Conservation (phyloP, 2,888 invertebrate genomes). For the Heliconius aoede region DNA sequence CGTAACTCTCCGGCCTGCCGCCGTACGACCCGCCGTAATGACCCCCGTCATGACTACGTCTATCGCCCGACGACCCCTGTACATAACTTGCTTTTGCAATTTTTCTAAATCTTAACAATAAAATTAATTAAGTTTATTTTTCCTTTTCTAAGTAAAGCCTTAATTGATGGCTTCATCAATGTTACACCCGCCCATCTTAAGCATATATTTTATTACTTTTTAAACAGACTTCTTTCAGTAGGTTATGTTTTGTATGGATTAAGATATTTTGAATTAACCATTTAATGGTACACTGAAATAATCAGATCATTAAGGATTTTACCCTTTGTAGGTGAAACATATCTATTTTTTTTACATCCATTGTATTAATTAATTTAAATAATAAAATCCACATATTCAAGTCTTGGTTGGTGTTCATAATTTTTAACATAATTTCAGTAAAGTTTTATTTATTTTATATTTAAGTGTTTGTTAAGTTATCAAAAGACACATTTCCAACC, state of each 20-base stretch:
- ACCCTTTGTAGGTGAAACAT: slow-evolving; percentile 17
- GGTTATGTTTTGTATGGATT: not conserved
- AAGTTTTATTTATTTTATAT: slow-evolving; percentile 15
- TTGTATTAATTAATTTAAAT: slow-evolving; percentile 1
- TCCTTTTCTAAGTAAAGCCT: slow-evolving; percentile 1
- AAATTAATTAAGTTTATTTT: slow-evolving; percentile 8
- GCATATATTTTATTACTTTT: slow-evolving; percentile 3
- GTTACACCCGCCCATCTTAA: not conserved
- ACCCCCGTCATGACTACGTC: slow-evolving; percentile 83
- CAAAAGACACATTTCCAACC: not conserved
- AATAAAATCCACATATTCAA: slow-evolving; percentile 5
- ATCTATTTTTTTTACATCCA: slow-evolving; percentile 5
- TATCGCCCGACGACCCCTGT: slow-evolving; percentile 82
- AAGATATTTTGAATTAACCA: slow-evolving; percentile 17
- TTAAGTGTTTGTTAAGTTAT: slow-evolving; percentile 13
- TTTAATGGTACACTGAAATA: slow-evolving; percentile 27
- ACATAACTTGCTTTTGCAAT: slow-evolving; percentile 77
- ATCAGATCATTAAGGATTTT: slow-evolving; percentile 14
- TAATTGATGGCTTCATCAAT: not conserved
- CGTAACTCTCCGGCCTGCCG: slow-evolving; percentile 83
- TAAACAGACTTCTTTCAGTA: not conserved
- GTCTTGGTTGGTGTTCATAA: not conserved
- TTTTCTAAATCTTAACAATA: slow-evolving; percentile 55
- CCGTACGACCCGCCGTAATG: slow-evolving; percentile 82
- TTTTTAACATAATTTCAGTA: slow-evolving; percentile 10